Evolutionary conservation across 1,140 invertebrate species (phyloP), one percentile per base, ranked within the genome.

Genomic region (Nixonia krombeini): DNA sequence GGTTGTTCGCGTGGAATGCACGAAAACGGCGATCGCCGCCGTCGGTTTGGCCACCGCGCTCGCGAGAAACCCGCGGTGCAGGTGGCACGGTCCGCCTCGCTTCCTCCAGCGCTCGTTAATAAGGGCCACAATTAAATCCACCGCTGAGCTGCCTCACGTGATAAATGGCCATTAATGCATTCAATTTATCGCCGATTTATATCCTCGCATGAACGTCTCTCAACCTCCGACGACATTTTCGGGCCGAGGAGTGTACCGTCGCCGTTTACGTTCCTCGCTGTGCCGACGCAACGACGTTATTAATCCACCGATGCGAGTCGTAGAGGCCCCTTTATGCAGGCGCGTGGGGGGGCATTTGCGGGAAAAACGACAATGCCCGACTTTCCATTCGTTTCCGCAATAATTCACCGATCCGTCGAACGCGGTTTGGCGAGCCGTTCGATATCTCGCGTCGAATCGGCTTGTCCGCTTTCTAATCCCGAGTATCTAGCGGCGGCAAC

Each of bases 71-170:
- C 50, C 49, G 49, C 50, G 41, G 55, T 25, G 62, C 62, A 66
- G 62, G 62, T 66, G 62, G 53, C 38, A 31, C 16, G 23, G 29
- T 10, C 35, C 44, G 49, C 29, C 35, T 26, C 31, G 21, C 55
- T 45, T 66, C 17, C 44, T 12, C 31, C 31, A 12, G 13, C 31
- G 37, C 29, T 10, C 63, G 55, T 66, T 45, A 51, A 55, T 66
- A 58, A 58, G 41, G 47, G 17, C 10, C 6, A 50, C 63, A 66
- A 66, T 59, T 66, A 66, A 66, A 59, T 59, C 29, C 55, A 16
- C 12, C 6, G 28, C 37, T 44, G 23, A 23, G 15, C 3, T n/a
- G n/a, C n/a, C n/a, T n/a, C n/a, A n/a, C n/a, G n/a, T 31, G 40
- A 66, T 66, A 58, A 53, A 58, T 66, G 53, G 58, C 18, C 21